These are phyloP conservation scores for Brachionus calyciflorus DNA, from an alignment of 1,140 invertebrate species.

Conservation along the genomic window DNA sequence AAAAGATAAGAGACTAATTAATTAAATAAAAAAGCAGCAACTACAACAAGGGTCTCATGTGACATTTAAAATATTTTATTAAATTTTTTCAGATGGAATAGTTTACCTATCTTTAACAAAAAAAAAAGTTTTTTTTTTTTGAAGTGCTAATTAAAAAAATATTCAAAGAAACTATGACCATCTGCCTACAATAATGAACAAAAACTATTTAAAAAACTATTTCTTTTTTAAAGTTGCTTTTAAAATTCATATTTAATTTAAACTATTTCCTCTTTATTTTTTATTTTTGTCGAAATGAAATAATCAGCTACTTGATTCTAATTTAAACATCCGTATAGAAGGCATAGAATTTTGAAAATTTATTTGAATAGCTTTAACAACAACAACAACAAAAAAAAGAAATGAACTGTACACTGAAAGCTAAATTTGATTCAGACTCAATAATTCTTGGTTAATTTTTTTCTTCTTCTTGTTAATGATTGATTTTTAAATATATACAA, in stretches of 20 bases:
- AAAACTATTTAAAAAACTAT: constrained; percentile 2
- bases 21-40: too few species aligned
- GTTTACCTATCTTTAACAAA: constrained; percentile 19
- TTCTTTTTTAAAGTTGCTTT: constrained; percentile 10
- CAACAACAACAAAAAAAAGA: too few species aligned
- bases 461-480: constrained; percentile 8
- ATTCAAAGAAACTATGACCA: background rate
- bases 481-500: constrained; percentile 36
- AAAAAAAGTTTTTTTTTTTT: background rate
- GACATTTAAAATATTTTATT: background rate
- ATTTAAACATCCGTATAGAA: constrained; percentile 35
- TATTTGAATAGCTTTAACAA: background rate
- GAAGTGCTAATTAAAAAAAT: constrained; percentile 29
- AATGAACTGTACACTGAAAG: background rate
- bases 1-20: too few species aligned
- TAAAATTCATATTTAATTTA: constrained; percentile 33
- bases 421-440: constrained; percentile 22
- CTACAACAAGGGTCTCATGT: background rate
- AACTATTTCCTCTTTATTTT: constrained; percentile 29
- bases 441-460: background rate
- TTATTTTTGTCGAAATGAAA: too few species aligned
- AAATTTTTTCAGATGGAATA: constrained; percentile 4
- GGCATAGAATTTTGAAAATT: background rate
- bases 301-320: constrained; percentile 27
- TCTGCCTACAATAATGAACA: background rate